These are phyloP conservation scores for Habropoda laboriosa DNA, from an alignment of 1,140 invertebrate genomes.

Conservation along the genomic window DNA sequence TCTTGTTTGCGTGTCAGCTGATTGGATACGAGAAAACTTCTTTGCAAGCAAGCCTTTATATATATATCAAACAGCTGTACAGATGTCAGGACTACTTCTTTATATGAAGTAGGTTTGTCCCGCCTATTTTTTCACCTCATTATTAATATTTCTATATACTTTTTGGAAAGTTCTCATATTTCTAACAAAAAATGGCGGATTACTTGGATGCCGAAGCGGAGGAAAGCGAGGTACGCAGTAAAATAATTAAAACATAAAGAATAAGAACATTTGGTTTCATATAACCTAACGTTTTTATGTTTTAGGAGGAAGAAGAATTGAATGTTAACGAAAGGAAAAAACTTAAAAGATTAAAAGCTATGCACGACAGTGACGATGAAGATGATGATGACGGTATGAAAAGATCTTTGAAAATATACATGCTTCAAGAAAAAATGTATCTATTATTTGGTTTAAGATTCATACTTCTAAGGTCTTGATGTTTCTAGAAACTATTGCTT, in stretches of 20 bases:
- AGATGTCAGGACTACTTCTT: neutral
- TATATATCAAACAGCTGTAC: conserved; percentile 13
- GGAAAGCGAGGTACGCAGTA: conserved; percentile 86
- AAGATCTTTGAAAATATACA: neutral
- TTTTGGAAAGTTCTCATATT: neutral
- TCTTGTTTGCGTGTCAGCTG: neutral
- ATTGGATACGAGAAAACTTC: neutral
- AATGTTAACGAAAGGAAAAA: conserved; percentile 26
- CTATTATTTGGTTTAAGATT: neutral
- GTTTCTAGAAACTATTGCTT: neutral
- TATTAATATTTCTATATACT: neutral
- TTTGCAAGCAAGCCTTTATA: neutral
- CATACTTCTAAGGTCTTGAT: neutral
- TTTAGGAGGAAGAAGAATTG: conserved; percentile 14
- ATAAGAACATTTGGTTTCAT: neutral
- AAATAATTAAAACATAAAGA: neutral
- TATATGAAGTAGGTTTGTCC: neutral
- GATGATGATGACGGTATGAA: conserved; percentile 20
- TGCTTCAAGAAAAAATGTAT: too few relatives aligned
- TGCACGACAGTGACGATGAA: conserved; percentile 17
- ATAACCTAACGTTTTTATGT: neutral
- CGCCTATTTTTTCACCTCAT: neutral
- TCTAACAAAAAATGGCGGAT: conserved; percentile 76
- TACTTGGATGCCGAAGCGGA: conserved; percentile 92
- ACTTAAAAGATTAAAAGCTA: conserved; percentile 25